Conservation (phyloP, 35 echinoderm and acorn worm species). For the Amphiura filiformis region DNA sequence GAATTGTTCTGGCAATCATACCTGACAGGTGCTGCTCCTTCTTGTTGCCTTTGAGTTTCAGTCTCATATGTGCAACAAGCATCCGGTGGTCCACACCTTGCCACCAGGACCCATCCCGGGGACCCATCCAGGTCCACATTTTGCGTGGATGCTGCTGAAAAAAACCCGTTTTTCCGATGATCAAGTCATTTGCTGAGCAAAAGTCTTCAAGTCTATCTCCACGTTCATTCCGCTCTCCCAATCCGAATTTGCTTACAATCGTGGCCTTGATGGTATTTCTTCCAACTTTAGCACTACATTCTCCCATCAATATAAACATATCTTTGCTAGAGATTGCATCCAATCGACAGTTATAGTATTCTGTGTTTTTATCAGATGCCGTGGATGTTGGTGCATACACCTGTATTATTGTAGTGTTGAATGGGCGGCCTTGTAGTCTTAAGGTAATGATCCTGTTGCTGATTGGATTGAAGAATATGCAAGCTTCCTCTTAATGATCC, state of each 20-base stretch:
- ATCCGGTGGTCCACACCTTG: conserved; percentile 49
- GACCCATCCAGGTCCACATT: conserved; percentile 33
- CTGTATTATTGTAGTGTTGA: conserved; percentile 27
- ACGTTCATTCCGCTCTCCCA: conserved; percentile 46
- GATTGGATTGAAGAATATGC: conserved; percentile 15
- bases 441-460: conserved; percentile 22
- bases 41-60: background rate
- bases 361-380: background rate
- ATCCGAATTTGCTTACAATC: conserved; percentile 17
- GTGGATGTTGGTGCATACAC: conserved; percentile 45
- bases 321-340: conserved; percentile 32
- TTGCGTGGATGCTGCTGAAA: conserved; percentile 44
- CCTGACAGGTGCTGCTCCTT: background rate
- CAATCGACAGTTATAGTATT: conserved; percentile 8
- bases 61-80: too few relatives aligned
- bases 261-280: background rate
- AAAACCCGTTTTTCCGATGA: conserved; percentile 22
- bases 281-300: conserved; percentile 60
- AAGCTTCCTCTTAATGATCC: too few relatives aligned
- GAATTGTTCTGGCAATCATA: background rate
- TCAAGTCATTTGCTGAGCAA: conserved; percentile 12
- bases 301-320: conserved; percentile 20
- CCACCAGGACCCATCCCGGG: conserved; percentile 7
- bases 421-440: too few relatives aligned
- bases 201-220: conserved; percentile 37